Evolutionary conservation across 2,113 vertebrate genomes (phyloP).

Genomic region (Ictidomys tridecemlineatus): DNA sequence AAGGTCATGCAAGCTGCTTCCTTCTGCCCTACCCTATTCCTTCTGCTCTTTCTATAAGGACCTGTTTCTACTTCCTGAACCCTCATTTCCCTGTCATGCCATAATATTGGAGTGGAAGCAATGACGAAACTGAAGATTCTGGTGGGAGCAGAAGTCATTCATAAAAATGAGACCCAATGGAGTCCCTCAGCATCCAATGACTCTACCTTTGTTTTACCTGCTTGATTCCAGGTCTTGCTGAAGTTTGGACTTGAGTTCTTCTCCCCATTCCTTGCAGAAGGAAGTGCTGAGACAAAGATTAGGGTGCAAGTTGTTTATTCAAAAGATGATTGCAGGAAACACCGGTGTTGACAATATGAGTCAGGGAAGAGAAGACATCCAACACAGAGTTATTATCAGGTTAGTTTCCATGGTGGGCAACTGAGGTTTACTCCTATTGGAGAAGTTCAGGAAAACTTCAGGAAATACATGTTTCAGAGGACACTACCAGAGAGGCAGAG

Average conservation of each 20-base stretch:
- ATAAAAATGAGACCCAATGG: background rate
- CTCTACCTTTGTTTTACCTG: background rate
- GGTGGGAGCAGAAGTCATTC: background rate
- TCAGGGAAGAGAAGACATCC: background rate
- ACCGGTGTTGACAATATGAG: background rate
- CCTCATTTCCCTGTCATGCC: background rate
- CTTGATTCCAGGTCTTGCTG: background rate
- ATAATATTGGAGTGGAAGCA: background rate
- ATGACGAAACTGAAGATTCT: background rate
- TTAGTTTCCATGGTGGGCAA: background rate
- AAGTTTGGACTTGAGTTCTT: background rate
- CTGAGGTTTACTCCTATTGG: background rate
- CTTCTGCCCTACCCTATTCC: background rate
- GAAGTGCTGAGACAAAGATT: background rate
- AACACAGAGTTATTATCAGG: background rate
- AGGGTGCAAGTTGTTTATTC: background rate
- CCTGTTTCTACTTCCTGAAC: background rate
- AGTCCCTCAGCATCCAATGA: background rate
- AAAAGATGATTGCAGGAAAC: background rate
- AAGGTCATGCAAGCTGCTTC: background rate
- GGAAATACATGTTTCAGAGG: background rate
- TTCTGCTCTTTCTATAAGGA: background rate
- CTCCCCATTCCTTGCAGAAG: background rate
- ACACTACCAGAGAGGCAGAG: fast-evolving
- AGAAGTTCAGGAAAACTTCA: background rate